These are phyloP conservation scores for Spodoptera exigua DNA, from an alignment of 2,888 invertebrate genomes.

Conservation along the genomic window DNA sequence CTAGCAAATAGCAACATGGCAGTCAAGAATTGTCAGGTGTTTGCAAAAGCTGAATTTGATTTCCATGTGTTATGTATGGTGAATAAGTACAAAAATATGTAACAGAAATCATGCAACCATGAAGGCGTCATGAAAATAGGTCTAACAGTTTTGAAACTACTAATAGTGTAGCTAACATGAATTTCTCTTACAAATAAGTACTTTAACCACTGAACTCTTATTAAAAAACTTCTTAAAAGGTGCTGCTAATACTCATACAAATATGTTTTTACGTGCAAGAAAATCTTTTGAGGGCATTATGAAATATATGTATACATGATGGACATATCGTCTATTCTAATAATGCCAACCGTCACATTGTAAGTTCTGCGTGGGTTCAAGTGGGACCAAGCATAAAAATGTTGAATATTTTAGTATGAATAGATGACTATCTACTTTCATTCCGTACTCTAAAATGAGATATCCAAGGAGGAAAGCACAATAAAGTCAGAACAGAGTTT, in stretches of 20 bases:
- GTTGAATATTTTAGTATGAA: not conserved
- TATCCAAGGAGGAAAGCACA: no score
- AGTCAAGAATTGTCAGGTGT: no score
- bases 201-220: no score
- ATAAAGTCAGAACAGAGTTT: no score
- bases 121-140: no score
- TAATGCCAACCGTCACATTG: slow-evolving; percentile 15
- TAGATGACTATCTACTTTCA: slow-evolving; percentile 8
- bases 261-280: slow-evolving; percentile 3
- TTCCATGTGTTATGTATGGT: not conserved
- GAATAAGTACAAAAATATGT: no score
- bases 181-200: no score
- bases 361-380: slow-evolving; percentile 29
- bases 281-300: slow-evolving; percentile 9
- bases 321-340: slow-evolving; percentile 17
- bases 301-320: slow-evolving; percentile 31
- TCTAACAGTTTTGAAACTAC: no score
- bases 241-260: no score
- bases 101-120: no score
- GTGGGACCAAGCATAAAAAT: slow-evolving; percentile 5
- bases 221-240: no score
- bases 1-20: not conserved
- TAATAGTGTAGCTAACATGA: no score
- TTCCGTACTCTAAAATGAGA: not conserved
- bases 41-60: not conserved